Percentiles rank a stretch among this genome's conserved stretches.
These are phyloP conservation scores for Hybognathus amarus DNA, from an alignment of 2,797 vertebrate species.

Conservation along the genomic window DNA sequence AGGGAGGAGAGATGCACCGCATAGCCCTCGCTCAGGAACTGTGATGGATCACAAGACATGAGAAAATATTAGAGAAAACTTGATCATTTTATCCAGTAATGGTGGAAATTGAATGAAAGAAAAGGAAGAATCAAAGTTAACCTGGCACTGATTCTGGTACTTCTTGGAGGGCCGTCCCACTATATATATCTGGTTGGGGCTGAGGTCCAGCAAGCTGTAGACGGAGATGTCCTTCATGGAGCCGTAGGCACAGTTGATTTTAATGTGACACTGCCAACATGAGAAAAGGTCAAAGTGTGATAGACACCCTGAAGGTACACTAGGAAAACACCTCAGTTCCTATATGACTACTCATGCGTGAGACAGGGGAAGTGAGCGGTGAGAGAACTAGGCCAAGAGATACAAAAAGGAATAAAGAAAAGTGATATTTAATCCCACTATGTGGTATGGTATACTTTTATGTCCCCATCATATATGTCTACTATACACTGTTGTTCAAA, in stretches of 20 bases:
- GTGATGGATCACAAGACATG: conserved; percentile 21
- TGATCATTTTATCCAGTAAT: not conserved
- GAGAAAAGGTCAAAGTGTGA: conserved; percentile 48
- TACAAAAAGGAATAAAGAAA: conserved; percentile 21
- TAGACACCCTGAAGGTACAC: conserved; percentile 44
- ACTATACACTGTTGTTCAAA: not conserved
- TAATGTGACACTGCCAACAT: conserved; percentile 91
- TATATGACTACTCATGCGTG: conserved; percentile 31
- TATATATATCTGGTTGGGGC: conserved; percentile 93
- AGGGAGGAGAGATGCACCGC: conserved; percentile 91
- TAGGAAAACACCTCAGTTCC: conserved; percentile 30
- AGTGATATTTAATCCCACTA: conserved; percentile 6
- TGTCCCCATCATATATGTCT: not conserved
- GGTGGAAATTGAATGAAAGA: conserved; percentile 21
- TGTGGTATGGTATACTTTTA: not conserved
- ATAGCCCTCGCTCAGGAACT: conserved; percentile 98
- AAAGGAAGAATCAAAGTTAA: conserved; percentile 61
- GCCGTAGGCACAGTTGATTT: conserved; percentile 94
- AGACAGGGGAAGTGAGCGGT: not conserved
- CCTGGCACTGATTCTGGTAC: conserved; percentile 96
- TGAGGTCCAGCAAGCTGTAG: conserved; percentile 92
- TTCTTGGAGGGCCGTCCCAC: conserved; percentile 97
- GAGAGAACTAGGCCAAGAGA: conserved; percentile 6
- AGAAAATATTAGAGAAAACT: not conserved
- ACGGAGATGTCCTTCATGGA: conserved; percentile 99